Base-by-base conservation (phyloP, 2,113 vertebrate species). In the Mugil cephalus region DNA sequence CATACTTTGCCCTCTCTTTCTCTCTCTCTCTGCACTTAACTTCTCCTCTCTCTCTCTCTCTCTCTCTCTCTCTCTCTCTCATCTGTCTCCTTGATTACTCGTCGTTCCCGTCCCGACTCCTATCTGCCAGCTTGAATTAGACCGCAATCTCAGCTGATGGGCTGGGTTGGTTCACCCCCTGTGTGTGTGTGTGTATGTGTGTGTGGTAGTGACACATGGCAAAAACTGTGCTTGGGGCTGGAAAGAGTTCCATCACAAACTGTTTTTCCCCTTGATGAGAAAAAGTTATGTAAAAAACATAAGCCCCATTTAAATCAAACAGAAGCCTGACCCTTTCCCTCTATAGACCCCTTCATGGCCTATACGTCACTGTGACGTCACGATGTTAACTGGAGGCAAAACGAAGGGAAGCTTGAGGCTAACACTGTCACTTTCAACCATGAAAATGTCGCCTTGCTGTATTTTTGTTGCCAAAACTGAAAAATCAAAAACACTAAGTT, bases 51-150 rank as follows among this genome's bases (percentile, higher is more conserved):
- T 55, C 43, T 51, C 66, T 67, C 14, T 55, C 40, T 47, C n/a
- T n/a, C n/a, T 53, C 42, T 43, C 62, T 61, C n/a, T 4, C 15
- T 54, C 36, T 54, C 63, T 55, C 43, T 51, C 66, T 67, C 14
- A 1, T 78, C 77, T 86, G 78, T 87, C 83, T 80, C 58, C 61
- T 74, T 85, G 83, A 89, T 89, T 82, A 72, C 65, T 66, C 56
- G 4, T 79, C 40, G 77, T 72, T 86, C 69, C 84, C 80, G 69
- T 81, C 78, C 75, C 1, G 11, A 80, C 62, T 86, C 75, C 60
- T 64, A 62, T 80, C 81, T 82, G 85, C 77, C 88, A 84, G 68
- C 79, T 78, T 72, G 78, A 87, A 84, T 89, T 87, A 86, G 69
- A 84, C 66, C 46, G 53, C 66, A 65, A 59, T 71, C 65, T 82